A percentile compares a stretch with the other conserved stretches of the same genome.
phyloP scores from a whole-genome alignment of 2,888 invertebrate genomes.

The Cabera pusaria region DNA sequence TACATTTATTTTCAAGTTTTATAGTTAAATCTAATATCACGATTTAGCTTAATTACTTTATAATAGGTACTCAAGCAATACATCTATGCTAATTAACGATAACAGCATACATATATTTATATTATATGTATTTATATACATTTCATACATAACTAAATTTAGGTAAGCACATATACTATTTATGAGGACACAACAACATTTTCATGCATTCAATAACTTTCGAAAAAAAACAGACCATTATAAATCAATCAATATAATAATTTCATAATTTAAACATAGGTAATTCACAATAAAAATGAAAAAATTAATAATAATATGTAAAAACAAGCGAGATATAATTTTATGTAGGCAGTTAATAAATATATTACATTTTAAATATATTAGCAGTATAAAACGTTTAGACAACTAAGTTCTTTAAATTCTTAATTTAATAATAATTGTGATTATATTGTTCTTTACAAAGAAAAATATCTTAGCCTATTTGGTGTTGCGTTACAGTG shows the following conservation, averaged over 20 bases:
- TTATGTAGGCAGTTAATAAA: no score
- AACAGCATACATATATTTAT: slow-evolving; percentile 61
- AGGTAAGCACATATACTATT: slow-evolving; percentile 26
- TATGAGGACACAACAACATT: slow-evolving; percentile 23
- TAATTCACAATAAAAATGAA: background rate
- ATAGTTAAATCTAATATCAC: slow-evolving; percentile 82
- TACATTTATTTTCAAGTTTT: slow-evolving; percentile 79
- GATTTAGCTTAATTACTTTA: slow-evolving; percentile 80
- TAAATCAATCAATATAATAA: background rate
- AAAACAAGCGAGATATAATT: no score
- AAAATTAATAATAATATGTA: slow-evolving; percentile 7
- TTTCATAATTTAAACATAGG: no score
- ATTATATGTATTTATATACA: slow-evolving; percentile 28
- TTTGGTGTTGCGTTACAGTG: slow-evolving; percentile 80
- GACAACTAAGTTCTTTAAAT: background rate
- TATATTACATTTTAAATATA: no score
- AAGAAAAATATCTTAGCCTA: slow-evolving; percentile 56
- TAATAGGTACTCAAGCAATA: slow-evolving; percentile 74
- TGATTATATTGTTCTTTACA: slow-evolving; percentile 47
- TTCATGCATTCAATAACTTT: slow-evolving; percentile 13
- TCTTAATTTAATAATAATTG: slow-evolving; percentile 35
- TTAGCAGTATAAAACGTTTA: no score
- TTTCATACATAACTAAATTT: slow-evolving; percentile 27
- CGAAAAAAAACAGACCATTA: slow-evolving; percentile 2
- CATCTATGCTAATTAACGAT: slow-evolving; percentile 64